Conservation (phyloP, 2,113 vertebrate genomes). For the Neogale vison region DNA sequence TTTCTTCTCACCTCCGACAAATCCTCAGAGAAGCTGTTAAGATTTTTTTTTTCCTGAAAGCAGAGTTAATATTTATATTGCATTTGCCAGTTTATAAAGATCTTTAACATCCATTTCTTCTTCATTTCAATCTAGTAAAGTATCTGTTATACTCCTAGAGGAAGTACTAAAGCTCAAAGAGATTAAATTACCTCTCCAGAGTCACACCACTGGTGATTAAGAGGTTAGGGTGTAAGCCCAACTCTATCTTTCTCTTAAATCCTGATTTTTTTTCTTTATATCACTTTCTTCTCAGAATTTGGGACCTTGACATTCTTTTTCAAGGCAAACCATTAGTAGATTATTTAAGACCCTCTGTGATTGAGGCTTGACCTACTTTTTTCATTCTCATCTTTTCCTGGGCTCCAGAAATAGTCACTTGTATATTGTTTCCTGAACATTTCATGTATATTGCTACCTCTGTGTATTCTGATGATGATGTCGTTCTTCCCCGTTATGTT, state of each 20-base stretch:
- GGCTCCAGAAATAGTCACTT: neutral
- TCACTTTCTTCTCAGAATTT: neutral
- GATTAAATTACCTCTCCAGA: conserved; percentile 3
- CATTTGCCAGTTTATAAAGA: neutral
- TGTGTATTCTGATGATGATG: neutral
- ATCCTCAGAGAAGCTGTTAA: neutral
- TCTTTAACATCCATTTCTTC: conserved; percentile 20
- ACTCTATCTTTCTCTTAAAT: neutral
- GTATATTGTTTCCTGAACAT: neutral
- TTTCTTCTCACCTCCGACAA: neutral
- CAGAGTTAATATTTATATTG: neutral
- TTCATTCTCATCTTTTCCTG: neutral
- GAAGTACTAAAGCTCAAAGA: conserved; percentile 4
- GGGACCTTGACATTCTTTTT: neutral
- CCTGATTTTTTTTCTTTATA: neutral
- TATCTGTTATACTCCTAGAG: neutral
- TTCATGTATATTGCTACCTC: neutral
- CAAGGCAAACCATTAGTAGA: neutral
- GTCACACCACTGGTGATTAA: neutral
- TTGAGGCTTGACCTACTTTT: neutral
- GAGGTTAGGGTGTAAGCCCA: neutral
- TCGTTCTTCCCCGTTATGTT: neutral
- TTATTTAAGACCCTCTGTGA: neutral
- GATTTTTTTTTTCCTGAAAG: neutral
- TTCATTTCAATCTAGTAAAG: neutral